Conservation (phyloP, 64 coral and sea anemone species). For the Montipora foliosa region DNA sequence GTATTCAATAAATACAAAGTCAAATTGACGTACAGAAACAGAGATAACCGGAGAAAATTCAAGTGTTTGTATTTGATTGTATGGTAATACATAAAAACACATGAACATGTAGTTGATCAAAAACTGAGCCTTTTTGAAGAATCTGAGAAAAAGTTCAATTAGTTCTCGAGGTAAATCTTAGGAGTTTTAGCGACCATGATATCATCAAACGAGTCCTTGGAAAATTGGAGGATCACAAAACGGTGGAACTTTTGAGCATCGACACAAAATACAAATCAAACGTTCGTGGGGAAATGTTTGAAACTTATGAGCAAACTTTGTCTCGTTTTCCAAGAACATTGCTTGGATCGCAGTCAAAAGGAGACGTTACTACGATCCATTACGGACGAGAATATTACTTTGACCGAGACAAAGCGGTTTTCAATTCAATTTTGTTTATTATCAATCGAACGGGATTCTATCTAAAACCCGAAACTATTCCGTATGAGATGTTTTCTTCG, state of each 20-base stretch:
- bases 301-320: constrained; percentile 85
- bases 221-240: constrained; percentile 9
- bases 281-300: constrained; percentile 79
- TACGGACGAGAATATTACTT: constrained; percentile 66
- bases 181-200: background rate
- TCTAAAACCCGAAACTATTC: constrained; percentile 67
- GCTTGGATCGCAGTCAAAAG: constrained; percentile 73
- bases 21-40: constrained; percentile 47
- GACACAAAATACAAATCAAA: constrained; percentile 78
- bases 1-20: constrained; percentile 49
- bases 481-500: constrained; percentile 64
- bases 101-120: background rate
- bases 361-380: constrained; percentile 58
- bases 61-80: background rate
- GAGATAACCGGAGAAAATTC: constrained; percentile 12
- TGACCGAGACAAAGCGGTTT: constrained; percentile 68
- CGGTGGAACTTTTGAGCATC: background rate
- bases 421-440: constrained; percentile 87
- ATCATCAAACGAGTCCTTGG: background rate
- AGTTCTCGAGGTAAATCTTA: background rate
- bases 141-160: background rate
- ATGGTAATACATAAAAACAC: background rate
- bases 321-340: constrained; percentile 75
- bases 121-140: background rate
- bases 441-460: constrained; percentile 77